Percentiles rank a stretch among this genome's conserved stretches.
These are phyloP conservation scores for Pyrrhosoma nymphula DNA, from an alignment of 2,888 invertebrate species.

Conservation along the genomic window DNA sequence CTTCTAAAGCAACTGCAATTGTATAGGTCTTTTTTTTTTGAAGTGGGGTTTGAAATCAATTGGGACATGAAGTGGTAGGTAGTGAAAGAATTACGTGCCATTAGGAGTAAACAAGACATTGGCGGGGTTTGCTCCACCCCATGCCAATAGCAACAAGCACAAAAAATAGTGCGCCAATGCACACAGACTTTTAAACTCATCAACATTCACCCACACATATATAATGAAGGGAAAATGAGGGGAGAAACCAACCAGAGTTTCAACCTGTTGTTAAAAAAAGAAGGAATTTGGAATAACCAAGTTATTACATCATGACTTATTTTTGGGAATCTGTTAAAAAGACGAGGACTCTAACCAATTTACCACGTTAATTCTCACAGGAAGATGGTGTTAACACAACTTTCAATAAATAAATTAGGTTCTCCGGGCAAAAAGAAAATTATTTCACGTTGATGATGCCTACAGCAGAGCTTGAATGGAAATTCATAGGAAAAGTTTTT, in stretches of 20 bases:
- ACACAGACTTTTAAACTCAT: constrained; percentile 54
- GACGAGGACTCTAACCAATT: no score
- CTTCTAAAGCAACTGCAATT: background rate
- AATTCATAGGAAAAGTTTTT: no score
- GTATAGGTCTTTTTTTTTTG: background rate
- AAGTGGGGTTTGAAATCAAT: background rate
- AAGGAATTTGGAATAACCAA: background rate
- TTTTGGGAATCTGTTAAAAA: background rate
- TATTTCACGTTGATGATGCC: no score
- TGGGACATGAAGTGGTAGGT: constrained; percentile 10
- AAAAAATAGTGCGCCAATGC: constrained; percentile 59
- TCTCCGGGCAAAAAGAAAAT: no score
- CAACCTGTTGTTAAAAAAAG: background rate
- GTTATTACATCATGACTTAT: background rate
- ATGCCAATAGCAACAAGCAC: constrained; percentile 63
- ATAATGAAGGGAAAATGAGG: background rate
- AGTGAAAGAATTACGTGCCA: constrained; percentile 51
- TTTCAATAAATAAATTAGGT: no score
- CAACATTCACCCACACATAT: constrained; percentile 63
- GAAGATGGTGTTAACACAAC: no score
- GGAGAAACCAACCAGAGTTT: constrained; percentile 47
- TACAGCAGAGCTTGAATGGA: no score
- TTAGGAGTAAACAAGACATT: constrained; percentile 38
- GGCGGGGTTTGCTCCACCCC: constrained; percentile 42
- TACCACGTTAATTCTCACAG: no score